A percentile compares a stretch with the other conserved stretches of the same genome.
Evolutionary conservation across 2,797 vertebrate species (phyloP).

Genomic region (Peromyscus eremicus): DNA sequence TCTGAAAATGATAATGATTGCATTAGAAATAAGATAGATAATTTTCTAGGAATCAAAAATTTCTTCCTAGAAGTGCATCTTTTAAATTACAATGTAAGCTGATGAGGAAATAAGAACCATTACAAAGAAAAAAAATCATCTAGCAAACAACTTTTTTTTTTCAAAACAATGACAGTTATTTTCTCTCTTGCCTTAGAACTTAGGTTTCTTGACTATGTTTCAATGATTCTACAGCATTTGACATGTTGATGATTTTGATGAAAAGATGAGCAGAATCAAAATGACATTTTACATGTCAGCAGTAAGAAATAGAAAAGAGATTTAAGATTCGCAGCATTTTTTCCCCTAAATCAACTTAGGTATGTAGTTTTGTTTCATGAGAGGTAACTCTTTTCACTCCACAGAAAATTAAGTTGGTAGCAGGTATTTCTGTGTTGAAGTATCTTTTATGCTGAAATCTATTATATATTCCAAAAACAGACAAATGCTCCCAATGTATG

Average conservation of each 20-base stretch:
- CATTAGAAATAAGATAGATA: not conserved
- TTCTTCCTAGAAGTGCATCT: conserved; percentile 21
- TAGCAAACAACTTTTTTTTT: conserved; percentile 39
- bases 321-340: conserved; percentile 47
- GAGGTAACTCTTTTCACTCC: conserved; percentile 43
- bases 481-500: not conserved
- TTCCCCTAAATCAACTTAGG: conserved; percentile 48
- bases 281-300: conserved; percentile 77
- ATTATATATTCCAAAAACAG: not conserved
- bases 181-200: conserved; percentile 55
- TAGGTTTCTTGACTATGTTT: conserved; percentile 68
- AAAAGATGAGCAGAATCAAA: conserved; percentile 74
- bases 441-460: not conserved
- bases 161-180: conserved; percentile 59
- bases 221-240: conserved; percentile 59
- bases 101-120: conserved; percentile 54
- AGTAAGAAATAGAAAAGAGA: conserved; percentile 67
- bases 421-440: not conserved
- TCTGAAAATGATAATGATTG: not conserved
- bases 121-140: conserved; percentile 41
- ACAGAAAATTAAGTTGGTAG: conserved; percentile 29
- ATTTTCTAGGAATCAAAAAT: conserved; percentile 55
- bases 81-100: conserved; percentile 66
- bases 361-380: conserved; percentile 33
- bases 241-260: conserved; percentile 75